These are phyloP conservation scores for Odocoileus hemionus DNA, from an alignment of 2,113 vertebrate genomes.

Conservation along the genomic window DNA sequence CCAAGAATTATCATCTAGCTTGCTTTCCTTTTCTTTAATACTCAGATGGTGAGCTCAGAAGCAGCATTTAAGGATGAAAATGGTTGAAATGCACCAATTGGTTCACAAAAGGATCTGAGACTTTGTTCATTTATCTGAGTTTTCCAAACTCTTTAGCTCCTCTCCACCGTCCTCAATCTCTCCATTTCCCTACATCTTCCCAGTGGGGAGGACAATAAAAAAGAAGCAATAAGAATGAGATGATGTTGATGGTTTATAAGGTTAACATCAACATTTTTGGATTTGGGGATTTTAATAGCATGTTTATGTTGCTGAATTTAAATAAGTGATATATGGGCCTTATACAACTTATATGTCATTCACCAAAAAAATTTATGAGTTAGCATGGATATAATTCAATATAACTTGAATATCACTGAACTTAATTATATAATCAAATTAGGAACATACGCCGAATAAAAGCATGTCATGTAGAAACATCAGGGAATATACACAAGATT, in stretches of 20 bases:
- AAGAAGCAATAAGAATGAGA: background rate
- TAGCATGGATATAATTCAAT: background rate
- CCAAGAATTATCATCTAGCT: slow-evolving; percentile 1
- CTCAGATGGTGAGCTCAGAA: background rate
- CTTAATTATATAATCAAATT: slow-evolving; percentile 8
- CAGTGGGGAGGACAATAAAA: background rate
- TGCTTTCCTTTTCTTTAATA: background rate
- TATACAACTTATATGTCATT: background rate
- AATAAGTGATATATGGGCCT: background rate
- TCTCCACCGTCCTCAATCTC: background rate
- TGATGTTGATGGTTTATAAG: background rate
- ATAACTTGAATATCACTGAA: background rate
- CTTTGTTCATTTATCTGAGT: background rate
- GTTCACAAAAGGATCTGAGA: background rate
- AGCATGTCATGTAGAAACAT: background rate
- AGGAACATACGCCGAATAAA: background rate
- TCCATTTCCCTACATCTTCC: background rate
- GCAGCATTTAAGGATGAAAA: background rate
- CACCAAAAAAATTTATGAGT: slow-evolving; percentile 1
- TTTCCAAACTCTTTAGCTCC: background rate
- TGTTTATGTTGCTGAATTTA: background rate
- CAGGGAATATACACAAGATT: background rate
- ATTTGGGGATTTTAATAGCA: background rate
- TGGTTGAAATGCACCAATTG: background rate
- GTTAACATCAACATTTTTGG: background rate